Evolutionary conservation across 1,140 invertebrate species (phyloP).

Genomic region (Drosophila triauraria): DNA sequence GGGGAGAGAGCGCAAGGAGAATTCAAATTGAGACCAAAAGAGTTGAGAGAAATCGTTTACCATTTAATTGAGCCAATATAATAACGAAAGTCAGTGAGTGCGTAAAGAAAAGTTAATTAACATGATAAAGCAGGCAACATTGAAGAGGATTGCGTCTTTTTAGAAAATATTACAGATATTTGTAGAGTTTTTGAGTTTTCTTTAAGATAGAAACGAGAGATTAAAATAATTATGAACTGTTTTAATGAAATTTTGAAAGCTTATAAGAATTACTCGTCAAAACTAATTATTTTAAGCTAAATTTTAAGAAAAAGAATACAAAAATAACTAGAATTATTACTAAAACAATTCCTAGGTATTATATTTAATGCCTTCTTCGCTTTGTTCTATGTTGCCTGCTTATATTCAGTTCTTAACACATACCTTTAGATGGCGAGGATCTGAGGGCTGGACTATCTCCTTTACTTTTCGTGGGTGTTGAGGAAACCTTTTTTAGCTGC

Average conservation of each 20-base stretch:
- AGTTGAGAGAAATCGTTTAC: constrained; percentile 34
- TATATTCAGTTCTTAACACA: neutral
- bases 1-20: constrained; percentile 49
- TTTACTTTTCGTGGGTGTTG: constrained; percentile 47
- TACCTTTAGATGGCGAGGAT: constrained; percentile 66
- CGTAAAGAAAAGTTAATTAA: constrained; percentile 36
- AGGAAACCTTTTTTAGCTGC: constrained; percentile 58
- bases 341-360: too few species aligned
- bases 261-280: too few species aligned
- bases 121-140: constrained; percentile 34
- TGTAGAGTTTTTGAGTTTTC: neutral
- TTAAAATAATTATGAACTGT: neutral
- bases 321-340: too few species aligned
- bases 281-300: too few species aligned
- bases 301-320: too few species aligned
- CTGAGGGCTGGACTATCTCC: constrained; percentile 18
- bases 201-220: neutral
- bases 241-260: too few species aligned
- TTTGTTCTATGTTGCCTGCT: constrained; percentile 37
- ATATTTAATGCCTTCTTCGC: too few species aligned
- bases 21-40: constrained; percentile 41
- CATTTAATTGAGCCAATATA: constrained; percentile 37
- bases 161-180: neutral
- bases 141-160: neutral
- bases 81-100: constrained; percentile 31